A percentile compares a stretch with the other conserved stretches of the same genome.
These are phyloP conservation scores for Aphelinus atriplicis DNA, from an alignment of 1,140 invertebrate species.

Conservation along the genomic window DNA sequence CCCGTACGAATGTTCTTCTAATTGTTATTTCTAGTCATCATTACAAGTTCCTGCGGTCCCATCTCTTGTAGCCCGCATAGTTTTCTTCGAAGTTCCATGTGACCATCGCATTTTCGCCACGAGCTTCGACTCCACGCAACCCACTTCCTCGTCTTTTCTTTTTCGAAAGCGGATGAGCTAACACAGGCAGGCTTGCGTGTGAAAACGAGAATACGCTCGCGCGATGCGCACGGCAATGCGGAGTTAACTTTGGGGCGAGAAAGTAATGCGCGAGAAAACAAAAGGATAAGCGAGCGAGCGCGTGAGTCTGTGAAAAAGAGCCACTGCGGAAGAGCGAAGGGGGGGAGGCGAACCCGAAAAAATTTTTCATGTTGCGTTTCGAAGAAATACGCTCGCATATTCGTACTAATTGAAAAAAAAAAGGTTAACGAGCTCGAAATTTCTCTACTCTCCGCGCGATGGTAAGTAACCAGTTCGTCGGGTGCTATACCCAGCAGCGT, in stretches of 20 bases:
- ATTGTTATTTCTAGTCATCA: too few relatives aligned
- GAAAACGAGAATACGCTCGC: background rate
- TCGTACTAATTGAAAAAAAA: background rate
- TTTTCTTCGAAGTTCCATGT: background rate
- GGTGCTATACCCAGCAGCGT: too few relatives aligned
- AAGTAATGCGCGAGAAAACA: too few relatives aligned
- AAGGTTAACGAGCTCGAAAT: slow-evolving; percentile 2
- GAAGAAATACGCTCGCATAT: too few relatives aligned
- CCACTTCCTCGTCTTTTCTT: background rate
- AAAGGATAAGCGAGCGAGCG: background rate
- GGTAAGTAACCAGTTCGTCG: too few relatives aligned
- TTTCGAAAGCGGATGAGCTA: slow-evolving; percentile 1
- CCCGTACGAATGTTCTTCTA: too few relatives aligned
- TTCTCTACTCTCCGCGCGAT: background rate
- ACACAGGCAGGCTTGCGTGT: too few relatives aligned
- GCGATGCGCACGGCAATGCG: background rate
- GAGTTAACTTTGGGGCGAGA: background rate
- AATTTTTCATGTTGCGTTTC: too few relatives aligned
- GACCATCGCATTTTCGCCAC: too few relatives aligned
- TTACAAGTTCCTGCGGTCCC: too few relatives aligned
- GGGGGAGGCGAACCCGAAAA: too few relatives aligned
- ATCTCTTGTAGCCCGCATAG: background rate
- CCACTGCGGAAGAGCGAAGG: background rate
- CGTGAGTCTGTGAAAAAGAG: background rate
- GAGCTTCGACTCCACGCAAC: too few relatives aligned